These are phyloP conservation scores for Mimumesa dahlbomi DNA, from an alignment of 2,888 invertebrate genomes.

Conservation along the genomic window DNA sequence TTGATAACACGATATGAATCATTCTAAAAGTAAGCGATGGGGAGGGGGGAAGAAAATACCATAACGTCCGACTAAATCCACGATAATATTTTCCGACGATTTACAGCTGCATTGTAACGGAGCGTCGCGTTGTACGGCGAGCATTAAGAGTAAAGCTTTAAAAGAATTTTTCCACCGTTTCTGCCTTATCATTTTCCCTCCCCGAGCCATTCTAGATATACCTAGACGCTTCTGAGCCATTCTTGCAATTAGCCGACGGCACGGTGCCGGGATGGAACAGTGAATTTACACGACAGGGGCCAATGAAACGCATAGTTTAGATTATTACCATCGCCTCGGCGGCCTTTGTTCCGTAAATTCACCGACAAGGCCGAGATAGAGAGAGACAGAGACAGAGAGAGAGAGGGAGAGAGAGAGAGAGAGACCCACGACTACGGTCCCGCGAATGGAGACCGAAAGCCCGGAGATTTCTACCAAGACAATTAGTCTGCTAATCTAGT, in stretches of 20 bases:
- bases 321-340: conserved; percentile 57
- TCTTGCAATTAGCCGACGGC: conserved; percentile 41
- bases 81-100: background rate
- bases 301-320: conserved; percentile 58
- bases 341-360: conserved; percentile 57
- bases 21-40: too few relatives aligned
- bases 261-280: conserved; percentile 21
- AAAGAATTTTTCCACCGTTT: conserved; percentile 11
- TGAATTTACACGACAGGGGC: conserved; percentile 52
- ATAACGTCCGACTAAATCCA: background rate
- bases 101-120: conserved; percentile 3
- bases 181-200: conserved; percentile 27
- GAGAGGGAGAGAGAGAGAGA: too few relatives aligned
- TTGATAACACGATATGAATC: too few relatives aligned
- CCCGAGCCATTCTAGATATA: conserved; percentile 17
- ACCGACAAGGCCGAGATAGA: conserved; percentile 20
- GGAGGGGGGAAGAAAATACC: too few relatives aligned
- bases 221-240: conserved; percentile 6
- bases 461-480: conserved; percentile 65
- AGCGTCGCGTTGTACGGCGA: background rate
- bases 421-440: background rate
- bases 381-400: too few relatives aligned
- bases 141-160: background rate
- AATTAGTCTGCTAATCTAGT: conserved; percentile 62
- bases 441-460: conserved; percentile 26